Evolutionary conservation across 2,888 invertebrate genomes (phyloP).

Genomic region (Trachelus troglodyta): DNA sequence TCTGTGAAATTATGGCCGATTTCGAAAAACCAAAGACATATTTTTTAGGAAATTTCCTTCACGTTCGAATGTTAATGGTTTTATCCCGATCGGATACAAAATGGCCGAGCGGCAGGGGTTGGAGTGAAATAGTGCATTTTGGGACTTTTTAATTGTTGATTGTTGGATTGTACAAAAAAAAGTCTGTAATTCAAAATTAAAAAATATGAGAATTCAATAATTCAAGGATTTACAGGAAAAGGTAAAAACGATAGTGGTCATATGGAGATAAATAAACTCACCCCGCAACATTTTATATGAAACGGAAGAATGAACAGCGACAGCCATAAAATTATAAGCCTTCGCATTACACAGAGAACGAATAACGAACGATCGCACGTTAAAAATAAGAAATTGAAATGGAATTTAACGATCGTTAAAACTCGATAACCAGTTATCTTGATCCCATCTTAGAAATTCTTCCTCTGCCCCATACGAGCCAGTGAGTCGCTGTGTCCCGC

Average conservation of each 20-base stretch:
- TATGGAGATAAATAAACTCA: not conserved
- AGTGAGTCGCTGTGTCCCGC: not conserved
- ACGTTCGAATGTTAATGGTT: too few relatives aligned
- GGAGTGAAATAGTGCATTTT: too few relatives aligned
- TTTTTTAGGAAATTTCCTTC: too few relatives aligned
- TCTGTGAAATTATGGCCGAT: too few relatives aligned
- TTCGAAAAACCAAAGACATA: too few relatives aligned
- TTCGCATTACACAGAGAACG: not conserved
- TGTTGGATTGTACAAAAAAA: not conserved
- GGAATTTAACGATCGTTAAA: constrained; percentile 7
- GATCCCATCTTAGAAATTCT: constrained; percentile 8
- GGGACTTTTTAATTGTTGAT: too few relatives aligned
- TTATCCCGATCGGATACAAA: too few relatives aligned
- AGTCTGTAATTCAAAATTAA: not conserved
- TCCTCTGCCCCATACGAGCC: not conserved
- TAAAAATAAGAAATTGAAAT: constrained; percentile 7
- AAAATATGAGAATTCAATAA: not conserved
- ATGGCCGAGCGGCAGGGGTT: too few relatives aligned
- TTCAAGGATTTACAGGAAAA: not conserved
- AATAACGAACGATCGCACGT: not conserved
- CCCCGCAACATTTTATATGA: not conserved
- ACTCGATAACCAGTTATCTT: constrained; percentile 6
- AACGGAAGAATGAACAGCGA: not conserved
- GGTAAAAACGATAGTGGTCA: not conserved
- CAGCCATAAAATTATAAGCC: not conserved